phyloP scores from a whole-genome alignment of 2,797 vertebrate genomes.

The Vespertilio murinus region DNA sequence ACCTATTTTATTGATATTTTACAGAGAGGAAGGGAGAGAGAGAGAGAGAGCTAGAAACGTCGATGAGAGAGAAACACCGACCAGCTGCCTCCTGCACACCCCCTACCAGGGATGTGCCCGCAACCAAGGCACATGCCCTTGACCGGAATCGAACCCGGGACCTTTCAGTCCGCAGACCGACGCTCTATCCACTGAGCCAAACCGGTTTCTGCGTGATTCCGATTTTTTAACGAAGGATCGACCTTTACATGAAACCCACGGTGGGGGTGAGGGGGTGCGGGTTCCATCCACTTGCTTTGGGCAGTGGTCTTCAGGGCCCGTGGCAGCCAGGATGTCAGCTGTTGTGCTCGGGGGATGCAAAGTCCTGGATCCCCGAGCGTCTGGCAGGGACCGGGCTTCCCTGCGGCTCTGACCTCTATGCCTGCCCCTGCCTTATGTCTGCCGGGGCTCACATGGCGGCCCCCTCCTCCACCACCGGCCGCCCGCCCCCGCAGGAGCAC shows the following conservation, averaged over 20 bases:
- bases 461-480: background rate
- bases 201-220: too few species aligned
- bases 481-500: fast-evolving
- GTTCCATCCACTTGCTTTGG: background rate
- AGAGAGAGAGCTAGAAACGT: too few species aligned
- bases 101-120: too few species aligned
- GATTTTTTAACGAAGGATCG: background rate
- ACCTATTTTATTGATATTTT: too few species aligned
- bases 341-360: background rate
- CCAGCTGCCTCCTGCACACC: too few species aligned
- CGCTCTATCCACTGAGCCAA: too few species aligned
- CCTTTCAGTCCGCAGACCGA: too few species aligned
- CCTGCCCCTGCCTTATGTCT: background rate
- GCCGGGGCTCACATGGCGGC: fast-evolving
- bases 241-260: background rate
- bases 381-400: fast-evolving
- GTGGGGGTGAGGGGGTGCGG: fast-evolving
- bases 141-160: too few species aligned
- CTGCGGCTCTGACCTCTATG: background rate
- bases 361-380: background rate
- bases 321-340: background rate
- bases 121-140: too few species aligned
- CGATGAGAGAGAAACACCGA: too few species aligned
- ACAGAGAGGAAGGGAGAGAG: too few species aligned
- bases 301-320: background rate